Evolutionary conservation across 2,797 vertebrate genomes (phyloP).

Genomic region (Argya squamiceps): DNA sequence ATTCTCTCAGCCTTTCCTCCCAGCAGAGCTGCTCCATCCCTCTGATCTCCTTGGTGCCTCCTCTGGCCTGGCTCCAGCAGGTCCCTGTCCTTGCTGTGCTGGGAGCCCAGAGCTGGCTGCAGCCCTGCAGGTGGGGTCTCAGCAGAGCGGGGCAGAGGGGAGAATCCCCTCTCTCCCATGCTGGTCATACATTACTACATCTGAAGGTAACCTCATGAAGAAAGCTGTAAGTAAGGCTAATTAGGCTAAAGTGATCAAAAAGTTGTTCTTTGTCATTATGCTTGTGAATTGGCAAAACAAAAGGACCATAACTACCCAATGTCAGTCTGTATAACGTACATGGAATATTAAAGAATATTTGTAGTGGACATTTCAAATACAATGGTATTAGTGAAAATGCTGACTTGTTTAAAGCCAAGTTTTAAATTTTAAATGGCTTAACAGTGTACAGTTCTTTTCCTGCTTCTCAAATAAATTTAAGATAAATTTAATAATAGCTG

Average conservation of each 20-base stretch:
- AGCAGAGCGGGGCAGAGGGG: rapidly evolving
- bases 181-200: background rate
- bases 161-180: rapidly evolving
- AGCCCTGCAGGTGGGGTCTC: background rate
- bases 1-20: background rate
- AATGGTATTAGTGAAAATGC: background rate
- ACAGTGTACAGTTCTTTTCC: background rate
- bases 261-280: background rate
- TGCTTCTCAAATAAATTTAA: background rate
- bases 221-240: constrained; percentile 38
- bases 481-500: background rate
- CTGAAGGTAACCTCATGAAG: constrained; percentile 6
- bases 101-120: background rate
- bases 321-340: background rate
- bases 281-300: background rate
- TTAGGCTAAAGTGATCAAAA: constrained; percentile 46
- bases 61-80: background rate
- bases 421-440: background rate
- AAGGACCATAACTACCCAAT: background rate
- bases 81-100: background rate
- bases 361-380: background rate
- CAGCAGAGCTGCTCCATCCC: background rate
- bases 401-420: background rate
- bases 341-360: constrained; percentile 45
- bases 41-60: background rate